Base-by-base conservation (phyloP, 2,113 vertebrate species). In the Scomber colias region DNA sequence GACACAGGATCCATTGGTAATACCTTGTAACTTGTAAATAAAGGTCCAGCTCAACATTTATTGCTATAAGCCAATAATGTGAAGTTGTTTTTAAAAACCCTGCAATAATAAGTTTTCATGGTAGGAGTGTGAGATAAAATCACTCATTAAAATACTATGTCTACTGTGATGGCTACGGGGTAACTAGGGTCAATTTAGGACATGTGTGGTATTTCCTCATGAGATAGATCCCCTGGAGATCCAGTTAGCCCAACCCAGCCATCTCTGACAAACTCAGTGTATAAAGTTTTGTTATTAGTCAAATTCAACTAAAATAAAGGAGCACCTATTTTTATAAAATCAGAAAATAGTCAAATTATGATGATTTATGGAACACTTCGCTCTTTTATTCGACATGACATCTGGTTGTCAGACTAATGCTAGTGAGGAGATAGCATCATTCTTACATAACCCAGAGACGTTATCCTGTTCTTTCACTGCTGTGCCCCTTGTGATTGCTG, bases 191-290 rank as follows among this genome's bases (percentile, higher is more conserved):
- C 56, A 17, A 19, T 85, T 35, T 10, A n/a, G 51, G 68, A 76
- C 66, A 71, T 0, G 15, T 63, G 17, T 82, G 81, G 84, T 67
- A 83, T 89, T 88, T 87, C 86, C 88, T 84, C 74, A 77, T 61
- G 57, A 55, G 64, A 54, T 35, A 15, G 51, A 63, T 27, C 27
- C 74, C 81, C 72, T 21, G 44, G 69, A 74, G 67, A 84, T 6
- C 5, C 35, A 17, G 14, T 45, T 6, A 48, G 62, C 21, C 77
- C 57, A 64, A 55, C 71, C 57, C 70, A 81, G 17, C 27, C 45
- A 64, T 72, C 24, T 49, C 54, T 27, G 0, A 64, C 40, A 71
- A 72, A 67, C 44, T 68, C 55, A n/a, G 49, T 53, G 4, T 64
- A 45, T 19, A 21, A 64, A 10, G 8, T 63, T 46, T 17, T 14